A percentile compares a stretch with the other conserved stretches of the same genome.
Evolutionary conservation across 2,888 invertebrate species (phyloP).

Genomic region (Teleiodes luculella): DNA sequence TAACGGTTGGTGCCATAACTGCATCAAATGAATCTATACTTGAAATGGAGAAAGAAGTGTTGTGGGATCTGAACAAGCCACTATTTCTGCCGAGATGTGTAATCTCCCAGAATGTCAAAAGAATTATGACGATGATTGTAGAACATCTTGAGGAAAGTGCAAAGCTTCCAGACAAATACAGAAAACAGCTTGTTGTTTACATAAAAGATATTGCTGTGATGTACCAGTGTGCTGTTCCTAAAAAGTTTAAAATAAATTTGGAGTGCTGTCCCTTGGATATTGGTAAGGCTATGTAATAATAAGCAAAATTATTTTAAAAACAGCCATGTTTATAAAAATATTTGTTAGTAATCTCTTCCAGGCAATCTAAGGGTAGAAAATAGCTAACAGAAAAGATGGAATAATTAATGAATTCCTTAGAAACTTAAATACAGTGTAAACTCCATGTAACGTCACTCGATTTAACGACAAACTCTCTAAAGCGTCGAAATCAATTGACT

Average conservation of each 20-base stretch:
- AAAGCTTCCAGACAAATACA: conserved; percentile 58
- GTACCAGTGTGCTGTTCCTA: conserved; percentile 66
- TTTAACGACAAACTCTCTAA: too few relatives aligned
- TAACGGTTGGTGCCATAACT: conserved; percentile 44
- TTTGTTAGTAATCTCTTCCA: too few relatives aligned
- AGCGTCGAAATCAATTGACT: too few relatives aligned
- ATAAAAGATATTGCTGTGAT: conserved; percentile 65
- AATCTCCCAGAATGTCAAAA: conserved; percentile 62
- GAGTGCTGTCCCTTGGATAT: conserved; percentile 67
- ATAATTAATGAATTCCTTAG: too few relatives aligned
- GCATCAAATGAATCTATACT: conserved; percentile 46
- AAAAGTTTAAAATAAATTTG: conserved; percentile 62
- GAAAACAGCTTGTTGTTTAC: conserved; percentile 53
- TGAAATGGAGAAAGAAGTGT: conserved; percentile 40
- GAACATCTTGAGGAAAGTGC: conserved; percentile 64
- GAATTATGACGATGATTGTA: conserved; percentile 55
- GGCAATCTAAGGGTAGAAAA: too few relatives aligned
- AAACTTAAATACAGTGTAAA: too few relatives aligned
- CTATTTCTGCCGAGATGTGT: conserved; percentile 65
- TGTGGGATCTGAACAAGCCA: conserved; percentile 58
- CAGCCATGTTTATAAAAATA: too few relatives aligned
- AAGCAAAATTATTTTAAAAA: too few relatives aligned
- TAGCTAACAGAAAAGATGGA: too few relatives aligned
- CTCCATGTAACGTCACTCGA: too few relatives aligned
- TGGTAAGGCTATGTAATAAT: too few relatives aligned